Conservation (phyloP, 2,888 invertebrate genomes). For the Ceriagrion tenellum region DNA sequence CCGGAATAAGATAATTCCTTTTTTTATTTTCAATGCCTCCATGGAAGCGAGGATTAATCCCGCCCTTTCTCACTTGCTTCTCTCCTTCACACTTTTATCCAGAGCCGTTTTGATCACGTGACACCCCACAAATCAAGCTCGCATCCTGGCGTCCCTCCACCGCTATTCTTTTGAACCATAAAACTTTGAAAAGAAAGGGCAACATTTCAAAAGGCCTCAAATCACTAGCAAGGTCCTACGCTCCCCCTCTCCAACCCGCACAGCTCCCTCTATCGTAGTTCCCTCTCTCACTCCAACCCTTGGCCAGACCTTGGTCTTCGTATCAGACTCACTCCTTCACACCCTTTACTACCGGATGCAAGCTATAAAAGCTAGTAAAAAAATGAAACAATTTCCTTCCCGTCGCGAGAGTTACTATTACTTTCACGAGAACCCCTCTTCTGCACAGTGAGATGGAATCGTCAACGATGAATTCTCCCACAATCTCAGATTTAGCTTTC, state of each 20-base stretch:
- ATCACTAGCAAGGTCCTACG: not conserved
- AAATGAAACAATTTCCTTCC: not conserved
- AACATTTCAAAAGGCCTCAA: constrained; percentile 64
- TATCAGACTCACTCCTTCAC: not conserved
- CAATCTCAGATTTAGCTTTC: not conserved
- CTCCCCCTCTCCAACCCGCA: not conserved
- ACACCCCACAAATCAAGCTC: constrained; percentile 63
- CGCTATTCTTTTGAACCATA: constrained; percentile 58
- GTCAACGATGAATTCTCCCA: not conserved
- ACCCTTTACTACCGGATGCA: not conserved
- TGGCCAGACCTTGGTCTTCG: not conserved
- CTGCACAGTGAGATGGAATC: not conserved
- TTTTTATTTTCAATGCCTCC: not conserved
- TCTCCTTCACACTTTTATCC: not conserved
- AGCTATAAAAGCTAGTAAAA: constrained; percentile 13
- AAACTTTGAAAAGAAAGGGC: constrained; percentile 60
- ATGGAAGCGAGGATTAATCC: constrained; percentile 42
- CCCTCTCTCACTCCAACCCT: not conserved
- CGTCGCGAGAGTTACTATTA: not conserved
- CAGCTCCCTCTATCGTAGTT: not conserved
- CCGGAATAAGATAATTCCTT: not conserved
- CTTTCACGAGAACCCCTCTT: not conserved
- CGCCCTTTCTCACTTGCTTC: not conserved
- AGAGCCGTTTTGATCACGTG: constrained; percentile 40
- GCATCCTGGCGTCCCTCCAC: constrained; percentile 40